Conservation (phyloP, 2,797 vertebrate species). For the Myioborus miniatus region DNA sequence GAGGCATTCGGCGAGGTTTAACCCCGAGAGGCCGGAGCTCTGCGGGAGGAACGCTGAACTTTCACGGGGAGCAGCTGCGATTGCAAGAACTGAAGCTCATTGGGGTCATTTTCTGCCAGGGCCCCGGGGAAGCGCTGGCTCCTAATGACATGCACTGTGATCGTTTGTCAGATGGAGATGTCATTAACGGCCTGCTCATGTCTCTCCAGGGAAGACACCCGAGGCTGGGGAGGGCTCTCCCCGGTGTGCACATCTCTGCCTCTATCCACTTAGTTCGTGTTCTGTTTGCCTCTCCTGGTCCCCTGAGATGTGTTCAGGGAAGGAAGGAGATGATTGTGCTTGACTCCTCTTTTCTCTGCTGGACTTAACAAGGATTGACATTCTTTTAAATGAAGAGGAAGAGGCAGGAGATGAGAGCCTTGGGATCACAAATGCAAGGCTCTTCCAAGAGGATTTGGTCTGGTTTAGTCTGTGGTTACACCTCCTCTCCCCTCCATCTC, state of each 20-base stretch:
- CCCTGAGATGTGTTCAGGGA: not conserved
- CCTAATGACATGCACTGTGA: slow-evolving; percentile 3
- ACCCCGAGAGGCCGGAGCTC: not conserved
- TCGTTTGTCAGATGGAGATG: slow-evolving; percentile 25
- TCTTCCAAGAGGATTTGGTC: slow-evolving; percentile 5
- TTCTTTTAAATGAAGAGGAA: slow-evolving; percentile 10
- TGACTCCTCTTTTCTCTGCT: not conserved
- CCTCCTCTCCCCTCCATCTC: slow-evolving; percentile 26
- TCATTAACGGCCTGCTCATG: not conserved
- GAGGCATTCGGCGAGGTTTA: not conserved
- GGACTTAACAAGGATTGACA: not conserved
- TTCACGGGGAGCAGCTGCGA: not conserved
- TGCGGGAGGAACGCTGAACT: not conserved
- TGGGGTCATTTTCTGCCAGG: slow-evolving; percentile 10
- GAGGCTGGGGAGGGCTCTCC: not conserved
- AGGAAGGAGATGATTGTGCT: not conserved
- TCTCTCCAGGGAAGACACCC: not conserved
- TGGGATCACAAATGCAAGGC: not conserved
- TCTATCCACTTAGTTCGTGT: not conserved
- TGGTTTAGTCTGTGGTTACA: not conserved
- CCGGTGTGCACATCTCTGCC: not conserved
- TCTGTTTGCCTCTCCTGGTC: not conserved
- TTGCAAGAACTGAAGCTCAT: not conserved
- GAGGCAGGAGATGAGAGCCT: slow-evolving; percentile 7
- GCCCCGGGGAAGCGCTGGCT: not conserved